Conservation (phyloP, 2,888 invertebrate species). For the Drosophila cognata region DNA sequence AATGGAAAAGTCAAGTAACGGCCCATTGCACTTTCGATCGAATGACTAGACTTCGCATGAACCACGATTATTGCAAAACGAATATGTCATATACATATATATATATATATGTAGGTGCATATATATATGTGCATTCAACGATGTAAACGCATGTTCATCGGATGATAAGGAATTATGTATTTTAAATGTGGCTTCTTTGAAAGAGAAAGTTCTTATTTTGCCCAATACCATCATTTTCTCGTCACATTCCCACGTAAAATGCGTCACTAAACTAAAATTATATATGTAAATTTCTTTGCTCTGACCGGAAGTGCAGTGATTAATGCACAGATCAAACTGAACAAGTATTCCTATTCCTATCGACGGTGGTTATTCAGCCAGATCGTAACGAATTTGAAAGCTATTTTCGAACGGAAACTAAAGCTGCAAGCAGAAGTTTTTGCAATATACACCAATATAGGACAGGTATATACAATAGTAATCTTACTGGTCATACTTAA, state of each 20-base stretch:
- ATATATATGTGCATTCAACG: background rate
- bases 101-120: background rate
- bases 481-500: slow-evolving; percentile 9
- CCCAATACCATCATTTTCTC: background rate
- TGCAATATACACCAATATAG: slow-evolving; percentile 7
- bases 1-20: slow-evolving; percentile 34
- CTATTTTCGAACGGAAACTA: background rate
- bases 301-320: background rate
- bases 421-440: slow-evolving; percentile 5
- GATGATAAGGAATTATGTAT: slow-evolving; percentile 5
- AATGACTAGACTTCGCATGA: slow-evolving; percentile 15
- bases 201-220: slow-evolving; percentile 17
- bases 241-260: background rate
- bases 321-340: background rate
- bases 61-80: slow-evolving; percentile 9
- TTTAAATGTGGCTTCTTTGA: slow-evolving; percentile 2
- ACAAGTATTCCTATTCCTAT: background rate
- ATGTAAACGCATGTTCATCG: background rate
- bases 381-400: background rate
- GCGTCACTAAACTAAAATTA: background rate
- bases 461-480: background rate
- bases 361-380: background rate
- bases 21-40: slow-evolving; percentile 48
- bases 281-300: slow-evolving; percentile 4
- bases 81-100: background rate